Percentiles rank a stretch among this genome's conserved stretches.
These are phyloP conservation scores for Lepidocolaptes lacrymiger DNA, from an alignment of 2,797 vertebrate species.

Conservation along the genomic window DNA sequence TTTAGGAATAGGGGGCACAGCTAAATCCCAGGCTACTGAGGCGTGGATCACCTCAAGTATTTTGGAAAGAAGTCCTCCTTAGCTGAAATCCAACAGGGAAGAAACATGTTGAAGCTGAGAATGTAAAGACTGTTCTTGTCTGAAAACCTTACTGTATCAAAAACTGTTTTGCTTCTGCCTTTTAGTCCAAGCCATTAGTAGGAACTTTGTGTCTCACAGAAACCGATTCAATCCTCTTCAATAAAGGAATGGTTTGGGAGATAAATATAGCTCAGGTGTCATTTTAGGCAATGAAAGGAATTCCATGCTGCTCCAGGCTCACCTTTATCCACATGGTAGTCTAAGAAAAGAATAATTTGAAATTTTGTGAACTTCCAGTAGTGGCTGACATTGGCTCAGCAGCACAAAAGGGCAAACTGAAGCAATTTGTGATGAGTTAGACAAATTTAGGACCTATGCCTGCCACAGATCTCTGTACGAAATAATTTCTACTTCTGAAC, in stretches of 20 bases:
- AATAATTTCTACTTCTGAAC: neutral
- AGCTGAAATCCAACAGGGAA: neutral
- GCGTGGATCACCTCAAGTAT: neutral
- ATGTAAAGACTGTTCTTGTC: neutral
- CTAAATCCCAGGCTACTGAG: neutral
- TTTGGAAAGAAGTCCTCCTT: neutral
- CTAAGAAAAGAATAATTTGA: neutral
- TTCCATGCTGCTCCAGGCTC: neutral
- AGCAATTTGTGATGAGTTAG: neutral
- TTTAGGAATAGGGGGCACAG: neutral
- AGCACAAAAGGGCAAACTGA: neutral
- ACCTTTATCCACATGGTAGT: neutral
- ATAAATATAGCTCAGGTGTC: neutral
- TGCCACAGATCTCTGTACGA: neutral
- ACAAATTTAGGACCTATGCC: neutral
- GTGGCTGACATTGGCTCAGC: neutral
- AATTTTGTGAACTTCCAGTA: neutral
- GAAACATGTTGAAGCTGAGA: neutral
- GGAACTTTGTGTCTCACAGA: accelerated
- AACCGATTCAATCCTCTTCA: neutral
- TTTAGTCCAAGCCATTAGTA: neutral
- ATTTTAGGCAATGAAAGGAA: neutral
- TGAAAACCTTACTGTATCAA: neutral
- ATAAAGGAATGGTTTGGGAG: neutral
- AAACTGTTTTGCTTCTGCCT: neutral